Evolutionary conservation across 2,797 vertebrate genomes (phyloP).

Genomic region (Eulemur coronatus): DNA sequence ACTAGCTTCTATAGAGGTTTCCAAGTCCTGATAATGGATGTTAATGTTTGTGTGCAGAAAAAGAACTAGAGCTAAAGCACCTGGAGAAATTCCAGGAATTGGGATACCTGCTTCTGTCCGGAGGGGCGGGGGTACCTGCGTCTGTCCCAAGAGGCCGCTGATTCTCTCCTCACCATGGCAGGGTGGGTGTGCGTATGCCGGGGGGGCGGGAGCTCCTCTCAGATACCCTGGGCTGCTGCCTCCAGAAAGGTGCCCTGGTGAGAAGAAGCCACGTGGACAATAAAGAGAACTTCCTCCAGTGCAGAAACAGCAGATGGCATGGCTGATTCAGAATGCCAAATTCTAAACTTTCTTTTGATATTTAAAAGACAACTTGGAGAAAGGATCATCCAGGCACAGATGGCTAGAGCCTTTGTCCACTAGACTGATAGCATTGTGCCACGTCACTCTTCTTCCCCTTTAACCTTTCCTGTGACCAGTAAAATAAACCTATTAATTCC

Average conservation of each 20-base stretch:
- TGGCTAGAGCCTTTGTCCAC: not conserved
- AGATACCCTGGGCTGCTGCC: not conserved
- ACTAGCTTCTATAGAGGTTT: not conserved
- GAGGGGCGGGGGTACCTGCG: no score
- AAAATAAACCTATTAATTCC: not conserved
- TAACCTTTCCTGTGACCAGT: not conserved
- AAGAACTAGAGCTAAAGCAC: not conserved
- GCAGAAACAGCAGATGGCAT: not conserved
- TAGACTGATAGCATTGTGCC: not conserved
- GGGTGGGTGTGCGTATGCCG: accelerated
- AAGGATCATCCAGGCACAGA: not conserved
- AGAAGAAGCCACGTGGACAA: not conserved
- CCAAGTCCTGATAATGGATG: not conserved
- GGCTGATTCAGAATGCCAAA: not conserved
- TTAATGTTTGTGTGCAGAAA: not conserved
- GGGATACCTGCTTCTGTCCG: not conserved
- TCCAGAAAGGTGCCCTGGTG: not conserved
- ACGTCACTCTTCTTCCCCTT: not conserved
- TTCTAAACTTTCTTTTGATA: not conserved
- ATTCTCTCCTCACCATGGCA: not conserved
- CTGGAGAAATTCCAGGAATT: not conserved
- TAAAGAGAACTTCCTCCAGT: not conserved
- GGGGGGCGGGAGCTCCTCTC: not conserved
- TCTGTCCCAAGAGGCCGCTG: not conserved
- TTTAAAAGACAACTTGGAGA: not conserved